Percentiles rank a stretch among this genome's conserved stretches.
phyloP scores from a whole-genome alignment of 92 coral and sea anemone genomes.

The Hydrozoanthus gracilis region DNA sequence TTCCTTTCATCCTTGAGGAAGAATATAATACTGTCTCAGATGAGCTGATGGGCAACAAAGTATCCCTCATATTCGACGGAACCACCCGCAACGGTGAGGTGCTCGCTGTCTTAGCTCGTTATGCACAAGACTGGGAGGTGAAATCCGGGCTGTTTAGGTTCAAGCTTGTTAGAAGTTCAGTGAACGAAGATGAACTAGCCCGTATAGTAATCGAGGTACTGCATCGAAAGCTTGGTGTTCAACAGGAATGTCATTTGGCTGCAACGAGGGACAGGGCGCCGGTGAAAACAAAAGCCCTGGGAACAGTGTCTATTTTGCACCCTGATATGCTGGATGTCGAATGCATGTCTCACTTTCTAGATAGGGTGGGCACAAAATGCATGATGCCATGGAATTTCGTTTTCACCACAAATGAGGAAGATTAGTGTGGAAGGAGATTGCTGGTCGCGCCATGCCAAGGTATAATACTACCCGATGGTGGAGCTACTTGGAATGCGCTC shows the following conservation, averaged over 20 bases:
- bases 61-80: constrained; percentile 48
- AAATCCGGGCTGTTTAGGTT: constrained; percentile 26
- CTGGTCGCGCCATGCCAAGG: background rate
- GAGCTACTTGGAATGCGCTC: constrained; percentile 24
- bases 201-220: constrained; percentile 38
- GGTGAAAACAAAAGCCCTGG: constrained; percentile 30
- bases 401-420: background rate
- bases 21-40: constrained; percentile 40
- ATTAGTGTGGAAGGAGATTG: background rate
- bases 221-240: constrained; percentile 51
- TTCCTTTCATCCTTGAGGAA: constrained; percentile 49
- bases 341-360: constrained; percentile 19
- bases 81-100: constrained; percentile 54
- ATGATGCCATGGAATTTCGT: background rate
- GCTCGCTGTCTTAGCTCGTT: too few relatives aligned
- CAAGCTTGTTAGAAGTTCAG: constrained; percentile 38
- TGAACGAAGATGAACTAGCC: constrained; percentile 39
- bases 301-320: constrained; percentile 23
- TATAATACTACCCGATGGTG: constrained; percentile 11
- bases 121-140: constrained; percentile 43
- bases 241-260: constrained; percentile 37
- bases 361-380: background rate
- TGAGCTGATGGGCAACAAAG: constrained; percentile 47
- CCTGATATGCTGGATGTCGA: constrained; percentile 33
- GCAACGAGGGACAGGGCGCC: constrained; percentile 59